Base-by-base conservation (phyloP, 2,888 invertebrate species). In the Prostheceraeus crozeri region DNA sequence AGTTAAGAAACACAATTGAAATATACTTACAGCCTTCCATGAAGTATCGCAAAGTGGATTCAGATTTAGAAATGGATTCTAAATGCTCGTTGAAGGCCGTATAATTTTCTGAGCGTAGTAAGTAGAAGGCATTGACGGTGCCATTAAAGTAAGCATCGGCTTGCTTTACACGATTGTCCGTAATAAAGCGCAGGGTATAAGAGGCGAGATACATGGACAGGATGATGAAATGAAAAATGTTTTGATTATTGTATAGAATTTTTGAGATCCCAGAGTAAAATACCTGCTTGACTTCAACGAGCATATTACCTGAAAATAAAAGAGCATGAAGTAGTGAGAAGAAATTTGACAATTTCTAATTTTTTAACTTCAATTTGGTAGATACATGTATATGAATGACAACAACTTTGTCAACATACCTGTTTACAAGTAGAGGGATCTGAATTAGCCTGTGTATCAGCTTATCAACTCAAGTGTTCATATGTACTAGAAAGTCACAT, bases 231-330 rank as follows among this genome's bases (percentile, higher is more conserved):
- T 74, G 73, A 66, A 75, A 71, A 51, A 70, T 70, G 65, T 75
- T 76, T 65, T 75, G 74, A 62, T 73, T 71, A 64, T 75, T 71
- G 51, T 71, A 70, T 40, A 74, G 65, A 64, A 74, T 74, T n/a
- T 70, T 70, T 25, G 71, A 64, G 27, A 73, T 69, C 45, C 75
- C 75, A 58, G 71, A 70, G 65, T 65, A 68, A 67, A 75, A 74
- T 36, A 76, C 70, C 63, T 75, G 74, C 65, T 76, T 76, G 66
- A 74, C 72, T 64, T 76, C 76, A 65, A 72, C 73, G 71, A 74
- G 74, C 40, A 76, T 64, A 55, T 74, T 65, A 62, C 76, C 76
- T 75, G 68, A 21, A 25, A 35, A 60, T 10, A 23, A 8, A 57
- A 27, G 11, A n/a, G 3, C 2, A 28, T 14, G 45, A 23, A 16